Conservation (phyloP, 2,888 invertebrate species). For the Eristalis intricaria region DNA sequence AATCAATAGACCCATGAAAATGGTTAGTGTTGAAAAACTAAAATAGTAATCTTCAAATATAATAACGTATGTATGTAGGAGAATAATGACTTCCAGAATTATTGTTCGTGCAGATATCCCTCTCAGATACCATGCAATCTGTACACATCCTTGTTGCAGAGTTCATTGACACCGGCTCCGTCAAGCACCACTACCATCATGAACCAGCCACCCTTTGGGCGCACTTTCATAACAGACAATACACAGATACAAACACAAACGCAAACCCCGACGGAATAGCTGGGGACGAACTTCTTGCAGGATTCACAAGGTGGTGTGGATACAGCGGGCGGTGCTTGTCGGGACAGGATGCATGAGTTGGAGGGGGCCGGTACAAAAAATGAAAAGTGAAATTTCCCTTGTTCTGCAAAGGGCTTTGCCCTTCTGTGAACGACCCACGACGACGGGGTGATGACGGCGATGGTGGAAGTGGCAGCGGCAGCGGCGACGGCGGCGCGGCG, state of each 20-base stretch:
- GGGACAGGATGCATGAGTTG: neutral
- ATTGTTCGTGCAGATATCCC: slow-evolving; percentile 16
- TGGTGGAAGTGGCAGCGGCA: slow-evolving; percentile 72
- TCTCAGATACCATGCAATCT: slow-evolving; percentile 56
- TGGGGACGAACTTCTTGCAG: slow-evolving; percentile 58
- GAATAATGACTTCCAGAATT: slow-evolving; percentile 11
- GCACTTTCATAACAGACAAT: slow-evolving; percentile 37
- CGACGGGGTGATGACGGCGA: slow-evolving; percentile 70
- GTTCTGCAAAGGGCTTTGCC: slow-evolving; percentile 72
- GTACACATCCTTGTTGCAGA: slow-evolving; percentile 66
- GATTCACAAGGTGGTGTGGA: slow-evolving; percentile 21
- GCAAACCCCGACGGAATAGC: neutral
- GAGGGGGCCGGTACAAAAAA: slow-evolving; percentile 75
- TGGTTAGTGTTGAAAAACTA: slow-evolving; percentile 59
- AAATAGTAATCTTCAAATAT: slow-evolving; percentile 1
- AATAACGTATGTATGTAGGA: slow-evolving; percentile 1
- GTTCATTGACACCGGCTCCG: slow-evolving; percentile 65
- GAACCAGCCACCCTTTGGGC: slow-evolving; percentile 44
- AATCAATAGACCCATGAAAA: slow-evolving; percentile 37
- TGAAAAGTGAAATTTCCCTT: slow-evolving; percentile 80
- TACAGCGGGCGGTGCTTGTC: neutral
- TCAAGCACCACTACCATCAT: slow-evolving; percentile 40
- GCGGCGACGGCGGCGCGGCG: slow-evolving; percentile 68
- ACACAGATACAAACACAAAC: slow-evolving; percentile 12
- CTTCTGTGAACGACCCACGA: slow-evolving; percentile 67